Conservation (phyloP, 2,113 vertebrate genomes). For the Chaetops frenatus region DNA sequence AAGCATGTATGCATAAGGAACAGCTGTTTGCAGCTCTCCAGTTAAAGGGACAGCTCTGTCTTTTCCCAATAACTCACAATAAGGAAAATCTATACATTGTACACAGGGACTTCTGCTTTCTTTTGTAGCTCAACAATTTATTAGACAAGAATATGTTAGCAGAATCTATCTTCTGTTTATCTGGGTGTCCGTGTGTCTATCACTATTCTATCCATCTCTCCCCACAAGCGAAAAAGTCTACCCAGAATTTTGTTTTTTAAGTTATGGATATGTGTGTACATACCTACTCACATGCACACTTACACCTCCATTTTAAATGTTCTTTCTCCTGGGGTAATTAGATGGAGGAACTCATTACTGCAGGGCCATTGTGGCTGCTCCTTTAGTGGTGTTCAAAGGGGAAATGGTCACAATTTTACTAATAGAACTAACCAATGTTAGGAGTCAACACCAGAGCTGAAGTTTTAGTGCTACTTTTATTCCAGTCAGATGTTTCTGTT, state of each 20-base stretch:
- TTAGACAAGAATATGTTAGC: not conserved
- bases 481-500: not conserved
- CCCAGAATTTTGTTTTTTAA: not conserved
- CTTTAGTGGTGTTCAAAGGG: not conserved
- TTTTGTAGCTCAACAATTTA: conserved; percentile 10
- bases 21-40: conserved; percentile 46
- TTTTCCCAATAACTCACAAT: conserved; percentile 8
- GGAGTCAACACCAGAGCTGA: not conserved
- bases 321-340: not conserved
- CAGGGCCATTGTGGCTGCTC: not conserved
- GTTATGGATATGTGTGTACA: not conserved
- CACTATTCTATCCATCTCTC: not conserved
- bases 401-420: not conserved
- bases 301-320: not conserved
- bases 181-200: not conserved
- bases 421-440: not conserved
- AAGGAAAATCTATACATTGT: conserved; percentile 6
- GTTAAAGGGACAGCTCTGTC: conserved; percentile 48
- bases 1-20: conserved; percentile 63
- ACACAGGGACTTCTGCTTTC: not conserved
- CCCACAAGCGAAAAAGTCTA: not conserved
- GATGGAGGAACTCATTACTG: not conserved
- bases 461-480: not conserved
- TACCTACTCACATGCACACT: not conserved
- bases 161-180: conserved; percentile 5